Base-by-base conservation (phyloP, 2,888 invertebrate species). In the Seira sanloemensis region DNA sequence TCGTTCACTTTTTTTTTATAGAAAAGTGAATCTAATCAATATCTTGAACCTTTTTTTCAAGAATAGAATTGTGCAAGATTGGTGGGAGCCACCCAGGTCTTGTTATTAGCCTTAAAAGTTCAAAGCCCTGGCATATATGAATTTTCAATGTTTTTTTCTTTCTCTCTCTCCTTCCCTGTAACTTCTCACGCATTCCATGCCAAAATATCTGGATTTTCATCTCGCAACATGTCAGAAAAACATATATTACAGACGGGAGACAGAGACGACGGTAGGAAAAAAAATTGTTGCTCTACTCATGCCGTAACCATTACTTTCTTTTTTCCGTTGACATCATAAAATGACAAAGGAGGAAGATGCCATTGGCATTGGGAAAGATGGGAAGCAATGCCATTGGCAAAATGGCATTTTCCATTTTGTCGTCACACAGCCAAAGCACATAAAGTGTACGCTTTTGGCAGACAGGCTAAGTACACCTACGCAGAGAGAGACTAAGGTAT, bases 311-410 rank as follows among this genome's bases (percentile, higher is more conserved):
- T 37, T 37, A 37, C 37, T 37, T 37, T 37, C 37, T 37, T 37
- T 37, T n/a, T 37, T 37, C 37, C 37, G 37, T 37, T 37, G 37
- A 37, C 37, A 37, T 37, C 37, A 12, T 37, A 37, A 37, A 37
- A 37, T 37, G 37, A 37, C 37, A 54, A 18, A 46, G 9, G 25
- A 74, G n/a, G 25, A 67, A 62, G 25, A 75, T 75, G 54, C 65
- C 50, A 66, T 67, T 76, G 76, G 76, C 76, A 76, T 76, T 76
- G 76, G 76, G 66, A 76, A 37, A 37, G 37, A 37, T 37, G 37
- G 37, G 37, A 37, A 37, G 37, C 37, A 37, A 37, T 37, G 37
- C 37, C 37, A 37, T 37, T 37, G 37, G 37, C 37, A 37, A 37
- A 37, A 37, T 37, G 37, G 37, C 37, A 37, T 37, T 37, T 37